Base-by-base conservation (phyloP, 2,888 invertebrate species). In the Acanthopleura granulata region DNA sequence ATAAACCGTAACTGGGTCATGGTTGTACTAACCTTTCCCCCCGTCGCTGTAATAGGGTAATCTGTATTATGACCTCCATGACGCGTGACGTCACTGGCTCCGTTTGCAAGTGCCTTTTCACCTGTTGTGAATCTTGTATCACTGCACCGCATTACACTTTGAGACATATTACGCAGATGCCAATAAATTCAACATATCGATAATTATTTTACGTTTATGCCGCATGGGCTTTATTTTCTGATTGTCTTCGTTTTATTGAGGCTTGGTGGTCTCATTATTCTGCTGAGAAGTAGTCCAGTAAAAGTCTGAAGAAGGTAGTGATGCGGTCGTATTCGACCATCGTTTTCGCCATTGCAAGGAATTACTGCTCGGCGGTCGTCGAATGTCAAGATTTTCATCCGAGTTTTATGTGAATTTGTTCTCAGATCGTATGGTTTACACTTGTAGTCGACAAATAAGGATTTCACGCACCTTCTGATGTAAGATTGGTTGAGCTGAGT, bases 11-110 rank as follows among this genome's bases (percentile, higher is more conserved):
- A 40, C 40, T 40, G 40, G 40, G 40, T 40, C 40, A 40, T 40
- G 4, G 40, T 40, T 40, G 3, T 40, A 40, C 57, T 57, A 18
- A 4, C 57, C 57, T n/a, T 18, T 12, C 22, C 22, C 57, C 57
- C 57, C 22, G 57, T 57, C 6, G 3, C 12, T 57, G n/a, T 18
- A 57, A 57, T 57, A 57, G 22, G 22, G 57, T 22, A n/a, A 18
- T 12, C 57, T 22, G 57, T 18, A n/a, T 57, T 57, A 57, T 57
- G 57, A 57, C 57, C 57, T 57, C 57, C 57, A 57, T 57, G 57
- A n/a, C 57, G 57, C 22, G 57, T 57, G 57, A 57, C 57, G 57
- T 57, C 57, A 57, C 12, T 18, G 6, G 57, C 57, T 12, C 57
- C 22, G 22, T 57, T 57, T 22, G 57, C 57, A 57, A 57, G 12